Evolutionary conservation across 1,140 invertebrate species (phyloP), one percentile per base, ranked within the genome.

Genomic region (Xylocopa sonorina): DNA sequence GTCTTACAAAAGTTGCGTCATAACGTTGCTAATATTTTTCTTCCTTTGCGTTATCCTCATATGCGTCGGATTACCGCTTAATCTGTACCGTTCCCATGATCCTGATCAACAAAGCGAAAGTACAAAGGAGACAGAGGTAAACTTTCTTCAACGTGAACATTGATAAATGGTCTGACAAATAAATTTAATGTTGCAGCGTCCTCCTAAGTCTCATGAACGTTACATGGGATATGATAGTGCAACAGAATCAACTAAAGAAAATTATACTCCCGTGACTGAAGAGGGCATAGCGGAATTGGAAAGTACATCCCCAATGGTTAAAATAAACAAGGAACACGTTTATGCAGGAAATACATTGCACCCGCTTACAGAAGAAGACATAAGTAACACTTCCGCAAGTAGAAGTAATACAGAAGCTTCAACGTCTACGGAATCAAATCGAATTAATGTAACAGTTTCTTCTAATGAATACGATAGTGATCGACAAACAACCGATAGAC

Each of bases 1-100:
- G 55, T 90, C 88, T 21, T 89, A 78, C n/a, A 84, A 41, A 63
- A 86, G 82, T 75, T 90, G 89, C 10, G 12, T 89, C 32, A 1
- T 79, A 16, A 43, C 84, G 6, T 62, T 90, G 51, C 27, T 90
- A 21, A 83, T 90, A 62, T 89, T 90, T 53, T 62, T 89, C 21
- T 77, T 88, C 3, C 51, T 90, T 2, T 89, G 87, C 29, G 73
- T 89, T 1, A 68, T 90, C 1, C 53, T 90, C 10, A 82, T 90
- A 4, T 18, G 89, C 2, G 81, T 34, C 3, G 48, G 41, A 63
- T 69, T 80, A 63, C 78, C 81, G 1, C 82, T 82, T 84, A 83
- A 38, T 64, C 81, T n/a, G 41, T 18, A n/a, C 9, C 32, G 50
- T 2, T 18, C 12, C 6, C 14, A 48, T 12, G 3, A 32, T 14